These are phyloP conservation scores for Phylloscopus trochilus DNA, from an alignment of 2,113 vertebrate species.

Conservation along the genomic window DNA sequence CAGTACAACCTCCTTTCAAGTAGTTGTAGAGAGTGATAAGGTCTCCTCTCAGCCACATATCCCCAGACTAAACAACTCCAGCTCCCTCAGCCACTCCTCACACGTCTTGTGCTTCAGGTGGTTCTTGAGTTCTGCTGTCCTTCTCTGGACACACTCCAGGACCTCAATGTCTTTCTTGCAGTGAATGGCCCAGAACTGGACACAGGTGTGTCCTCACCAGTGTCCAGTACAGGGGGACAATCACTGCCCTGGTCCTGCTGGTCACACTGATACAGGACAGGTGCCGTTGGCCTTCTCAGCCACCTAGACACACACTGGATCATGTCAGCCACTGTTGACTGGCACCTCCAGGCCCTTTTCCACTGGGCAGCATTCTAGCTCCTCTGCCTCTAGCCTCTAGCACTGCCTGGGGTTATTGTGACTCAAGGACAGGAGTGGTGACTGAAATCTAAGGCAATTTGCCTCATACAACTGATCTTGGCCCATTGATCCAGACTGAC, in stretches of 20 bases:
- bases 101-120: not conserved
- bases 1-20: not conserved
- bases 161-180: not conserved
- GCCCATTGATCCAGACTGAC: not conserved
- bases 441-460: not conserved
- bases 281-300: not conserved
- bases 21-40: not conserved
- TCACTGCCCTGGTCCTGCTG: not conserved
- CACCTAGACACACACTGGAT: not conserved
- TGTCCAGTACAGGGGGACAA: no score
- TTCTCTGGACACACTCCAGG: rapidly evolving
- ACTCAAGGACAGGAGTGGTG: not conserved
- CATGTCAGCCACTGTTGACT: not conserved
- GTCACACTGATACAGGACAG: no score
- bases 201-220: not conserved
- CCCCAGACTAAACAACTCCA: not conserved
- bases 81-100: not conserved
- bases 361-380: not conserved
- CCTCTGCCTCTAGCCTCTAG: not conserved
- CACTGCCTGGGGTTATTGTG: not conserved
- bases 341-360: not conserved
- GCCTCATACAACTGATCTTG: no score
- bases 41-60: not conserved
- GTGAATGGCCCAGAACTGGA: not conserved
- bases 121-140: not conserved